Percentiles rank a stretch among this genome's conserved stretches.
These are phyloP conservation scores for Protobothrops mucrosquamatus DNA, from an alignment of 2,113 vertebrate genomes.

Conservation along the genomic window DNA sequence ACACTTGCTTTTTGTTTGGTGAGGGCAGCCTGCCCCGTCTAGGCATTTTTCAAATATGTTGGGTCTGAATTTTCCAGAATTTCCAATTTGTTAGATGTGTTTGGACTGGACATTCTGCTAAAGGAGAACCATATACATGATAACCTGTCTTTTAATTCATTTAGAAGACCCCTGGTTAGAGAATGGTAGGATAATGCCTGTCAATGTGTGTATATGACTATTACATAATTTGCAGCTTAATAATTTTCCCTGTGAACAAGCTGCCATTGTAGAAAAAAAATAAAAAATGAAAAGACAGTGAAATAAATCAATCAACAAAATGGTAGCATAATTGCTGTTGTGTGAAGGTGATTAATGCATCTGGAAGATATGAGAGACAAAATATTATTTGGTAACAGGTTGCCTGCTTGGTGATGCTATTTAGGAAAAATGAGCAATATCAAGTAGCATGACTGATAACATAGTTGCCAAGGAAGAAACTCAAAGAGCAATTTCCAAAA, in stretches of 20 bases:
- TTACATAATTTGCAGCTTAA: neutral
- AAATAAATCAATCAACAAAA: neutral
- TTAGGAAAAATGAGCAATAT: neutral
- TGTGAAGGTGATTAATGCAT: neutral
- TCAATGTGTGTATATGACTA: neutral
- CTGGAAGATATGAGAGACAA: neutral
- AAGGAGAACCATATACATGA: neutral
- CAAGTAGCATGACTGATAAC: neutral
- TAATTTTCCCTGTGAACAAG: neutral
- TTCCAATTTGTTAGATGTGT: neutral
- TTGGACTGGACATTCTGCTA: neutral
- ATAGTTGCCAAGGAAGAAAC: neutral
- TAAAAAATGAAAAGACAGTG: neutral
- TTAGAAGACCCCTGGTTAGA: neutral
- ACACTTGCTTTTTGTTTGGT: neutral
- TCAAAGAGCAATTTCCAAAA: neutral
- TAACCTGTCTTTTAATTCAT: neutral
- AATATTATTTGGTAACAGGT: neutral
- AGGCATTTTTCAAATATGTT: neutral
- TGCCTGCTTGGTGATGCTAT: neutral
- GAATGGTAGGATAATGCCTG: neutral
- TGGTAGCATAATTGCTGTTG: slow-evolving; percentile 1
- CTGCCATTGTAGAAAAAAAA: neutral
- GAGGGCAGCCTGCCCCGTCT: neutral
- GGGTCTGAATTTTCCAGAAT: neutral